Base-by-base conservation (phyloP, 2,113 vertebrate species). In the Spizaetus ornatus region DNA sequence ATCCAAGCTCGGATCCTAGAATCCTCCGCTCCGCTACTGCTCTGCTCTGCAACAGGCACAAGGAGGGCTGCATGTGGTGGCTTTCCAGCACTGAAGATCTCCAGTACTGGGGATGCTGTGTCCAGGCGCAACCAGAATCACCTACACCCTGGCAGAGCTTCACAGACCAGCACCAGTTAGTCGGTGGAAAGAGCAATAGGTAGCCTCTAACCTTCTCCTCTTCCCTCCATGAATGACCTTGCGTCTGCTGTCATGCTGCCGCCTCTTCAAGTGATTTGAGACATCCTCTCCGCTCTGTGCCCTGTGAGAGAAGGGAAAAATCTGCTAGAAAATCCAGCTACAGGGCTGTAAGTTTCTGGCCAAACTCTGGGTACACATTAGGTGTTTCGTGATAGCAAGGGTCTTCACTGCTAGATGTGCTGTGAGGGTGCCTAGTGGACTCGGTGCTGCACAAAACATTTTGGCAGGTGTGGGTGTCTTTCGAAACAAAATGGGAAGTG, bases 61-160 rank as follows among this genome's bases (percentile, higher is more conserved):
- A 48, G 18, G n/a, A 67, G 3, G 6, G 36, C 47, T 67, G 53
- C 6, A 19, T 10, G 5, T 0, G 0, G 9, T 85, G 15, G 6
- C 9, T 80, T 83, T 87, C 55, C 38, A 48, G 26, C 36, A 29
- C 53, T 16, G 25, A 69, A 55, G 34, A 9, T 62, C 29, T 62
- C 18, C 20, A 8, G 23, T 58, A 25, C 70, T 50, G 36, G 17
- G 29, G 42, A 20, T 3, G 1, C 11, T 45, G 19, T 40, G 34
- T 29, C 18, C 59, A 53, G 32, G 11, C 5, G 5, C 26, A 59
- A 26, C 9, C 38, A 53, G 43, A 53, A 53, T 69, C n/a, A n/a
- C 32, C 16, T 34, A 7, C 14, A n/a, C 20, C 25, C 48, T 74
- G 36, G 16, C 36, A 86, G 34, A 38, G 5, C 34, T 56, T 72